Evolutionary conservation across 2,797 vertebrate genomes (phyloP).

Genomic region (Rousettus madagascariensis): DNA sequence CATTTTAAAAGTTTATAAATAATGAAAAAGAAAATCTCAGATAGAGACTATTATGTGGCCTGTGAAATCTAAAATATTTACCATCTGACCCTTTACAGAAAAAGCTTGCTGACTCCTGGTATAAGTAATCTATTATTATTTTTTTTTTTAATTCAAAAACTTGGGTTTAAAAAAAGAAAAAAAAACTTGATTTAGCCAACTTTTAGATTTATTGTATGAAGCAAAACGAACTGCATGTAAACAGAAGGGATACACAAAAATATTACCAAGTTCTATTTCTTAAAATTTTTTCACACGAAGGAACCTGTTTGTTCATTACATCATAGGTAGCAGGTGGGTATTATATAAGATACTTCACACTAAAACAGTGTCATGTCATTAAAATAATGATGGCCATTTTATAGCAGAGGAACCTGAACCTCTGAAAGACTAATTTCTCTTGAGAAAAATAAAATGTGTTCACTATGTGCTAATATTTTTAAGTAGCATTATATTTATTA

Average conservation of each 20-base stretch:
- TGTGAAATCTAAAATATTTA: not conserved
- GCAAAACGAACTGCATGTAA: not conserved
- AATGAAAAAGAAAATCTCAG: not conserved
- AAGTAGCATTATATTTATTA: not conserved
- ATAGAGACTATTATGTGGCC: not conserved
- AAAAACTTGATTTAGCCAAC: not conserved
- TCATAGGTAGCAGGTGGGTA: not conserved
- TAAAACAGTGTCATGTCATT: not conserved
- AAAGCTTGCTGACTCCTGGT: not conserved
- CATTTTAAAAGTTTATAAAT: not conserved
- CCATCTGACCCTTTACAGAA: not conserved
- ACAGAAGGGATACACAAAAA: not conserved
- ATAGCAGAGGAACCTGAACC: not conserved
- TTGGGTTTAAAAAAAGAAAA: not conserved
- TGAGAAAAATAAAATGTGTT: not conserved
- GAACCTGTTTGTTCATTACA: not conserved
- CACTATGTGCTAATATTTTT: not conserved
- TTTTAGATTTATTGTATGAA: not conserved
- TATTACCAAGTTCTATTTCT: not conserved
- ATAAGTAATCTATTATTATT: not conserved
- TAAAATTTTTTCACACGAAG: not conserved
- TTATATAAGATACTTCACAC: not conserved
- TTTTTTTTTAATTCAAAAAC: conserved; percentile 7
- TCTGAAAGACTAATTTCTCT: not conserved
- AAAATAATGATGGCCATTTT: not conserved